Evolutionary conservation across 2,888 invertebrate species (phyloP).

Genomic region (Archips xylosteana): DNA sequence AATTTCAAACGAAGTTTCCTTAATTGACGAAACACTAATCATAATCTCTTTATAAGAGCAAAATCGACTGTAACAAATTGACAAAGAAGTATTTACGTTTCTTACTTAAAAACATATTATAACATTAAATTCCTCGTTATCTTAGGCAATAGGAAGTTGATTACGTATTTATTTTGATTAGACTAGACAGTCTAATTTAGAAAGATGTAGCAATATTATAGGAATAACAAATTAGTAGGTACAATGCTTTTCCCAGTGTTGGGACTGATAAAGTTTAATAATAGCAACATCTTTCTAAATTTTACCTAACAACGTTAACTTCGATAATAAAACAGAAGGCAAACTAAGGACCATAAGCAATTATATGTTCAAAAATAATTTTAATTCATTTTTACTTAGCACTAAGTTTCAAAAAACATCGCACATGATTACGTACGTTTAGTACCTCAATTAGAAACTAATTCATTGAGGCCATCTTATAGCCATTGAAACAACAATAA

Average conservation of each 20-base stretch:
- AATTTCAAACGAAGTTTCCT: background rate
- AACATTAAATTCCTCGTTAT: background rate
- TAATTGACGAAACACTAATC: slow-evolving; percentile 13
- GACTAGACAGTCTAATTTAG: background rate
- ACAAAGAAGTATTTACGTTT: background rate
- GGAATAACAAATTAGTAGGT: background rate
- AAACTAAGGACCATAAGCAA: background rate
- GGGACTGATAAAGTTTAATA: background rate
- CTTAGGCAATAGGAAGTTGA: background rate
- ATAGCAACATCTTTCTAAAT: slow-evolving; percentile 1
- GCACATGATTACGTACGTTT: background rate
- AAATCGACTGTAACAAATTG: slow-evolving; percentile 2
- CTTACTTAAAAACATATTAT: background rate
- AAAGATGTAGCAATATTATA: background rate
- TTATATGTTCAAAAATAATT: background rate
- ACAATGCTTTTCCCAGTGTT: background rate
- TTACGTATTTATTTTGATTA: background rate
- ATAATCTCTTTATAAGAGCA: too few species aligned
- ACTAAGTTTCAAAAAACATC: background rate
- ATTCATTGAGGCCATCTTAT: background rate
- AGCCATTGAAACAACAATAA: slow-evolving; percentile 10
- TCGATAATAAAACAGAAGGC: background rate
- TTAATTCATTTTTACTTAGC: background rate
- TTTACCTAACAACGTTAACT: background rate
- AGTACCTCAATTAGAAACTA: slow-evolving; percentile 4